Evolutionary conservation across 2,888 invertebrate species (phyloP).

Genomic region (Phaonia tiefii): DNA sequence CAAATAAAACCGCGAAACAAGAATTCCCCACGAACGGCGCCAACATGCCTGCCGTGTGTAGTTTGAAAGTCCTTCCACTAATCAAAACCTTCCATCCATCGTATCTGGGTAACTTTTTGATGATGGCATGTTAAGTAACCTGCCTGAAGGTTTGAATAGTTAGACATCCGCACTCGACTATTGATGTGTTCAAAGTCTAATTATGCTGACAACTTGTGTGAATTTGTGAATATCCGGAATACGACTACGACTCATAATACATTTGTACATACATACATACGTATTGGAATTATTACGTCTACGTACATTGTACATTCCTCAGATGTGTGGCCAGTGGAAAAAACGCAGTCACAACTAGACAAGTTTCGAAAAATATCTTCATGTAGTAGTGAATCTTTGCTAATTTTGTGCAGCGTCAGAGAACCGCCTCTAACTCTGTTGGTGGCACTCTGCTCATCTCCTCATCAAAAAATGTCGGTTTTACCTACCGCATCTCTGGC

Average conservation of each 20-base stretch:
- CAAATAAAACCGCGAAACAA: conserved; percentile 65
- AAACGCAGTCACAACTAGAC: not conserved
- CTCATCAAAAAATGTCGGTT: conserved; percentile 57
- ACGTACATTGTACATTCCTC: too few relatives aligned
- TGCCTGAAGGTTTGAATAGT: conserved; percentile 57
- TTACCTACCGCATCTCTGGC: not conserved
- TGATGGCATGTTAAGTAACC: conserved; percentile 61
- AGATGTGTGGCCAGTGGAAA: conserved; percentile 5
- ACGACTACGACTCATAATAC: too few relatives aligned
- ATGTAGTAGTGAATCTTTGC: conserved; percentile 42
- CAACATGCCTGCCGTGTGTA: conserved; percentile 47
- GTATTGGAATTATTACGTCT: too few relatives aligned
- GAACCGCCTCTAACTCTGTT: conserved; percentile 61
- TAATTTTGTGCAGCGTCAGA: conserved; percentile 58
- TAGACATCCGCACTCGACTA: conserved; percentile 20
- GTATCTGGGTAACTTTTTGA: conserved; percentile 22
- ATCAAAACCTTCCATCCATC: conserved; percentile 50
- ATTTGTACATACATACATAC: too few relatives aligned
- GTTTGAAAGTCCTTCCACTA: conserved; percentile 61
- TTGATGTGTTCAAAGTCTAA: conserved; percentile 53
- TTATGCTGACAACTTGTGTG: conserved; percentile 64
- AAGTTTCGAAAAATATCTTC: conserved; percentile 17
- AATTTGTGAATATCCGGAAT: conserved; percentile 42
- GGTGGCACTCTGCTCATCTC: conserved; percentile 45
- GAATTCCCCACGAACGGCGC: conserved; percentile 64